Evolutionary conservation across 2,113 vertebrate genomes (phyloP).

Genomic region (Pavo muticus): DNA sequence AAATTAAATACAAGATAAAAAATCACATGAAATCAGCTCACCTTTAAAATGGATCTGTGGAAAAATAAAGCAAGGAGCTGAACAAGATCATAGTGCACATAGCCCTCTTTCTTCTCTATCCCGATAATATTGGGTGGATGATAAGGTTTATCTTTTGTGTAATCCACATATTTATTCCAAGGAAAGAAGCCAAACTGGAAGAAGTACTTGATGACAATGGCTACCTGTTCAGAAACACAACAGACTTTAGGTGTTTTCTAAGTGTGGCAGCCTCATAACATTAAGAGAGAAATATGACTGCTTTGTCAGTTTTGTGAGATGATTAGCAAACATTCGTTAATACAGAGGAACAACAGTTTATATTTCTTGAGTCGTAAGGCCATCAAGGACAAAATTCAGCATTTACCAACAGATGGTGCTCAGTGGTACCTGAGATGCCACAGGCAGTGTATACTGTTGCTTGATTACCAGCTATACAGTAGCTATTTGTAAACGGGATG

Average conservation of each 20-base stretch:
- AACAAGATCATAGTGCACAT: conserved; percentile 94
- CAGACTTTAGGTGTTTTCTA: conserved; percentile 26
- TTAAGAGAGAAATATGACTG: neutral
- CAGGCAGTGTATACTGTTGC: neutral
- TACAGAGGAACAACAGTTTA: neutral
- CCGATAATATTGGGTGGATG: conserved; percentile 96
- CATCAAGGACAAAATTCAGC: neutral
- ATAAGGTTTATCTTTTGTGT: conserved; percentile 85
- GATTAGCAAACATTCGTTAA: neutral
- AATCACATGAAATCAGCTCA: conserved; percentile 56
- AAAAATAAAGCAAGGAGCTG: conserved; percentile 96
- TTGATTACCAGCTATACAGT: neutral
- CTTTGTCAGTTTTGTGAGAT: neutral
- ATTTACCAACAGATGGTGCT: neutral
- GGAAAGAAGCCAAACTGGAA: conserved; percentile 98
- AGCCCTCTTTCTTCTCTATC: conserved; percentile 96
- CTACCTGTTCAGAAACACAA: conserved; percentile 79
- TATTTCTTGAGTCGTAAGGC: neutral
- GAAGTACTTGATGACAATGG: conserved; percentile 97
- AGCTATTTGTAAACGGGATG: neutral
- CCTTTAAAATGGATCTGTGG: conserved; percentile 97
- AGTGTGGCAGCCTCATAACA: neutral
- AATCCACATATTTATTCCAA: conserved; percentile 85
- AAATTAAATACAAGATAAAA: neutral
- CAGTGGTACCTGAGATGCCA: neutral